Evolutionary conservation across 2,888 invertebrate genomes (phyloP).

Genomic region (Cheiracanthium punctorium): DNA sequence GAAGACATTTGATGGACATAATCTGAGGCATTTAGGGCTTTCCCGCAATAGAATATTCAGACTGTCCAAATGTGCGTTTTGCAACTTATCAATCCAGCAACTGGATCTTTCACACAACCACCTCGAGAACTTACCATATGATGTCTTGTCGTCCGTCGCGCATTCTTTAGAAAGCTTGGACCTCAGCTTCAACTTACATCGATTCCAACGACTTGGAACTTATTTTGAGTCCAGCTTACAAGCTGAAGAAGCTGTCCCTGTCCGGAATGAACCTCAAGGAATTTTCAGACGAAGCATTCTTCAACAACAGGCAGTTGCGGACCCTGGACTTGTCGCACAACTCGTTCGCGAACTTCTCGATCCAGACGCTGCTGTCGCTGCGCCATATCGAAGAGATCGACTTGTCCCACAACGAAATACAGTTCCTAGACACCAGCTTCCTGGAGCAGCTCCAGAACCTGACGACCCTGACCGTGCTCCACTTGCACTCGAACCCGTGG

Average conservation of each 20-base stretch:
- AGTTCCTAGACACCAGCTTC: slow-evolving; percentile 80
- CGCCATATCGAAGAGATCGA: slow-evolving; percentile 81
- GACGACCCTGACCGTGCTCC: slow-evolving; percentile 61
- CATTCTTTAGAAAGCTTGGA: slow-evolving; percentile 72
- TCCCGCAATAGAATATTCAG: slow-evolving; percentile 85
- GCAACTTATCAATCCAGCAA: slow-evolving; percentile 83
- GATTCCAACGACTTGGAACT: slow-evolving; percentile 75
- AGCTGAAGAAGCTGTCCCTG: slow-evolving; percentile 79
- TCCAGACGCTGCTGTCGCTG: slow-evolving; percentile 80
- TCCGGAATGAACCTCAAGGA: slow-evolving; percentile 65
- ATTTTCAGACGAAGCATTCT: slow-evolving; percentile 69
- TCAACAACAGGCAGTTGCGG: slow-evolving; percentile 77
- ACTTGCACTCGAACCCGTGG: slow-evolving; percentile 81
- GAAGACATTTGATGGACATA: slow-evolving; percentile 74
- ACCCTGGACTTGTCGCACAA: slow-evolving; percentile 86
- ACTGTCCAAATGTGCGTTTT: slow-evolving; percentile 84
- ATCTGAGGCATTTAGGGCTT: slow-evolving; percentile 81
- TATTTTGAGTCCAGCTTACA: slow-evolving; percentile 80
- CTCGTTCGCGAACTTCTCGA: slow-evolving; percentile 80
- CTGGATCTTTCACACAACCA: slow-evolving; percentile 86
- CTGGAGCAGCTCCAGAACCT: slow-evolving; percentile 78
- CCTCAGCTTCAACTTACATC: slow-evolving; percentile 72
- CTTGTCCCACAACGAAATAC: slow-evolving; percentile 84
- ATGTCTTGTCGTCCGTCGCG: slow-evolving; percentile 70
- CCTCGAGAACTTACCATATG: slow-evolving; percentile 72